These are phyloP conservation scores for Patiria miniata DNA, from an alignment of 35 echinoderm and acorn worm species.

Conservation along the genomic window DNA sequence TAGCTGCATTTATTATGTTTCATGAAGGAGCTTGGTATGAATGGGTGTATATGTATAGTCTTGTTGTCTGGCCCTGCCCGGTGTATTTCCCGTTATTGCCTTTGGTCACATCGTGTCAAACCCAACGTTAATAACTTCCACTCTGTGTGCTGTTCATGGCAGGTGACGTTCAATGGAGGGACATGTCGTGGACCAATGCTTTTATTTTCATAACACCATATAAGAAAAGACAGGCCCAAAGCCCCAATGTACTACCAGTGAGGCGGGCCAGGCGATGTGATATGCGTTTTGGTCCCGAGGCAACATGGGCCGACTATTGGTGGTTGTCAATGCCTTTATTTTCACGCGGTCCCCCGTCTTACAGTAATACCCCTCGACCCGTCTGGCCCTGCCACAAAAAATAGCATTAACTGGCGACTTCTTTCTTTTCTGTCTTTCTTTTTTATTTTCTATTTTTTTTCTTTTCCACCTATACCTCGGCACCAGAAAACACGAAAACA, in stretches of 20 bases:
- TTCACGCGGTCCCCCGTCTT: not conserved
- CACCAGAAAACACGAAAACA: constrained; percentile 18
- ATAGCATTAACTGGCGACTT: constrained; percentile 7
- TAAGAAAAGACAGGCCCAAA: not conserved
- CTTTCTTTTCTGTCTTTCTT: too few species aligned
- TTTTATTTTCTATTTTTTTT: not conserved
- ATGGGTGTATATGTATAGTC: too few species aligned
- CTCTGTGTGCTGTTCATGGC: not conserved
- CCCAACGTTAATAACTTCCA: not conserved
- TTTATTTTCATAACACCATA: constrained; percentile 8
- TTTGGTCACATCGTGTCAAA: too few species aligned
- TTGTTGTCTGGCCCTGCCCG: too few species aligned
- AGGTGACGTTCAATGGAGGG: constrained; percentile 2
- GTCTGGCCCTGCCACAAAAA: constrained; percentile 3
- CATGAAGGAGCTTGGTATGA: too few species aligned
- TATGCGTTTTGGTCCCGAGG: constrained; percentile 11
- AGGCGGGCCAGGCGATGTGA: constrained; percentile 4
- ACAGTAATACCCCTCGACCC: not conserved
- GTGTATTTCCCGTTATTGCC: too few species aligned
- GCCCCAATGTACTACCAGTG: not conserved
- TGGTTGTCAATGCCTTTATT: not conserved
- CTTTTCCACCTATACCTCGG: not conserved
- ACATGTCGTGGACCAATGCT: not conserved
- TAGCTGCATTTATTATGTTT: too few species aligned
- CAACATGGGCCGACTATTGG: not conserved